Evolutionary conservation across 2,888 invertebrate species (phyloP).

Genomic region (Ceramica pisi): DNA sequence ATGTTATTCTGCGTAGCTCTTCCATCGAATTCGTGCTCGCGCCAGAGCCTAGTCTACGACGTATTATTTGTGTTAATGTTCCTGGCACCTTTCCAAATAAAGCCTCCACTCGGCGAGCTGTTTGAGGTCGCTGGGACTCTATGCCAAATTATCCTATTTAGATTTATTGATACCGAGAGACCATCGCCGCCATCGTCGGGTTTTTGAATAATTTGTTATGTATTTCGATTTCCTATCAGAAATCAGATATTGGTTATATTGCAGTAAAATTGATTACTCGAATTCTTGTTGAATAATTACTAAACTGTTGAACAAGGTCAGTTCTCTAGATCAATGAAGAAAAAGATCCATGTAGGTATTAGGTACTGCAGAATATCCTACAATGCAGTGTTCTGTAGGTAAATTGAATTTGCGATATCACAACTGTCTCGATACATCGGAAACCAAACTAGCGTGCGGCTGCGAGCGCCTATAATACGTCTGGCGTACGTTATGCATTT

Average conservation of each 20-base stretch:
- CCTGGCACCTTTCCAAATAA: slow-evolving; percentile 83
- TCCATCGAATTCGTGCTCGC: slow-evolving; percentile 40
- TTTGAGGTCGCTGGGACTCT: slow-evolving; percentile 72
- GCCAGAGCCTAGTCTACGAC: slow-evolving; percentile 58
- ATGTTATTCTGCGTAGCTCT: slow-evolving; percentile 43
- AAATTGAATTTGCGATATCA: slow-evolving; percentile 63
- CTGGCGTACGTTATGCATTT: slow-evolving; percentile 71
- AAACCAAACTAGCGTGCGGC: slow-evolving; percentile 56
- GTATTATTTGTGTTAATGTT: slow-evolving; percentile 82
- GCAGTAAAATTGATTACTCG: slow-evolving; percentile 31
- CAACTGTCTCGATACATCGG: slow-evolving; percentile 57
- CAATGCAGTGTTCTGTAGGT: slow-evolving; percentile 38
- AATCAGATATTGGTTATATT: slow-evolving; percentile 22
- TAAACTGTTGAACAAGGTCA: slow-evolving; percentile 2
- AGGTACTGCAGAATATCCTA: slow-evolving; percentile 8
- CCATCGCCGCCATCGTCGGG: slow-evolving; percentile 42
- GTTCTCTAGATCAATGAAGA: not conserved
- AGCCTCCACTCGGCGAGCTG: slow-evolving; percentile 75
- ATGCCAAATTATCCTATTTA: slow-evolving; percentile 81
- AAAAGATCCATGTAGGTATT: not conserved
- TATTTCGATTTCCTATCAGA: slow-evolving; percentile 23
- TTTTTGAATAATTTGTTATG: slow-evolving; percentile 51
- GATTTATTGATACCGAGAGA: slow-evolving; percentile 72
- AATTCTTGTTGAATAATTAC: slow-evolving; percentile 9
- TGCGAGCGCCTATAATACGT: slow-evolving; percentile 51